phyloP scores from a whole-genome alignment of 2,113 vertebrate species.

The Salvator merianae region DNA sequence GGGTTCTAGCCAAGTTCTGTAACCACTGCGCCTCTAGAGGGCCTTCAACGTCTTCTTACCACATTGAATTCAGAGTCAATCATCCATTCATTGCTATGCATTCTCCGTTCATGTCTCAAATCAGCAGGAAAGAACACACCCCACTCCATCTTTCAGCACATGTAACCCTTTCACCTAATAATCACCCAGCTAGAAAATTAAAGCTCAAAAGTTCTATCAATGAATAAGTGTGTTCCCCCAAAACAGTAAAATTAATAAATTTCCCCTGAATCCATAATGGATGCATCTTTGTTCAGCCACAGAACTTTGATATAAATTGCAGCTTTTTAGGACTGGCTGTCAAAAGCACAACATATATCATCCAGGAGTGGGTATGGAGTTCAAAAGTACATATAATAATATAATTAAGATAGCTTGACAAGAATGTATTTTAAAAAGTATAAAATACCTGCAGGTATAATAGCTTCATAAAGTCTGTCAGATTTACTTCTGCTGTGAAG shows the following conservation, averaged over 20 bases:
- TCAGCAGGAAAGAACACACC: slow-evolving; percentile 3
- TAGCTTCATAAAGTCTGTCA: slow-evolving; percentile 86
- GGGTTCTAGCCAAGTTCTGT: no score
- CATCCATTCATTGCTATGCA: not conserved
- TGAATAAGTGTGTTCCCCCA: slow-evolving; percentile 33
- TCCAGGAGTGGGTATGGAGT: slow-evolving; percentile 70
- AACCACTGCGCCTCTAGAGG: no score
- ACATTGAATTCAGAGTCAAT: not conserved
- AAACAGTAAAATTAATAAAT: slow-evolving; percentile 72
- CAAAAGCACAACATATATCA: slow-evolving; percentile 76
- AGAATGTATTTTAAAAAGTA: slow-evolving; percentile 82
- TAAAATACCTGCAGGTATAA: slow-evolving; percentile 85
- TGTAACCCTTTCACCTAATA: rapidly evolving
- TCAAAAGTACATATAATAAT: slow-evolving; percentile 85
- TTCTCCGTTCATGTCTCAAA: not conserved
- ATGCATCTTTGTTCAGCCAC: slow-evolving; percentile 74
- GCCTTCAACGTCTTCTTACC: not conserved
- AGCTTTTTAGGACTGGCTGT: slow-evolving; percentile 76
- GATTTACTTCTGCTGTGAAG: slow-evolving; percentile 85
- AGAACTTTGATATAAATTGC: slow-evolving; percentile 77
- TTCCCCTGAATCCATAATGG: slow-evolving; percentile 66
- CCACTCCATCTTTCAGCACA: not conserved
- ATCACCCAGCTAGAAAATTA: slow-evolving; percentile 40
- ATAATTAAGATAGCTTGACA: slow-evolving; percentile 84
- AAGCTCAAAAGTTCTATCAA: slow-evolving; percentile 44